Conservation (phyloP, 1,140 invertebrate species). For the Drosophila nigromelanica region DNA sequence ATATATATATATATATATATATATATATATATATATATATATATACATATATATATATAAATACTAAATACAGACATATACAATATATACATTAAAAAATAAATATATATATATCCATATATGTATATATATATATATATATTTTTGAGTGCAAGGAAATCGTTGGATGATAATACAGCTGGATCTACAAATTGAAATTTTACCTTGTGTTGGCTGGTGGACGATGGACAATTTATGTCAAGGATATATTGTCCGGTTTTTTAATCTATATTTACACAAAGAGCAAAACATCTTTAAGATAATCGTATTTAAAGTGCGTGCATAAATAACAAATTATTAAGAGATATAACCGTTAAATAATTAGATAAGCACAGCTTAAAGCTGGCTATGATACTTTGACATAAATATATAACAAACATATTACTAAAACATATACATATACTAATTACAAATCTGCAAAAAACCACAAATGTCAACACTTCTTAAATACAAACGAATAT, state of each 20-base stretch:
- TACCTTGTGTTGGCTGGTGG: slow-evolving; percentile 65
- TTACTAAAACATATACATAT: slow-evolving; percentile 4
- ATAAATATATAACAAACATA: slow-evolving; percentile 15
- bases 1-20: too few relatives aligned
- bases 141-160: slow-evolving; percentile 76
- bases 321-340: slow-evolving; percentile 52
- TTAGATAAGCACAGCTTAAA: slow-evolving; percentile 56
- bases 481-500: slow-evolving; percentile 19
- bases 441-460: slow-evolving; percentile 23
- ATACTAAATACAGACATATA: slow-evolving; percentile 48
- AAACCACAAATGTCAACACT: slow-evolving; percentile 45
- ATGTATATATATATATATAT: slow-evolving; percentile 65
- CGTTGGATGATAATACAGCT: slow-evolving; percentile 55
- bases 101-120: slow-evolving; percentile 28
- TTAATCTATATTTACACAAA: slow-evolving; percentile 60
- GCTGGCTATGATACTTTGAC: slow-evolving; percentile 57
- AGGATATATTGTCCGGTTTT: slow-evolving; percentile 50
- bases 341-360: slow-evolving; percentile 49
- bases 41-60: slow-evolving; percentile 56
- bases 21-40: slow-evolving; percentile 59
- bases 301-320: slow-evolving; percentile 52
- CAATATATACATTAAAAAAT: slow-evolving; percentile 51
- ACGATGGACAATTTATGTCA: slow-evolving; percentile 49
- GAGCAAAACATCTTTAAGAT: slow-evolving; percentile 75
- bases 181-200: slow-evolving; percentile 71